Base-by-base conservation (phyloP, 2,888 invertebrate genomes). In the Biston betularia region DNA sequence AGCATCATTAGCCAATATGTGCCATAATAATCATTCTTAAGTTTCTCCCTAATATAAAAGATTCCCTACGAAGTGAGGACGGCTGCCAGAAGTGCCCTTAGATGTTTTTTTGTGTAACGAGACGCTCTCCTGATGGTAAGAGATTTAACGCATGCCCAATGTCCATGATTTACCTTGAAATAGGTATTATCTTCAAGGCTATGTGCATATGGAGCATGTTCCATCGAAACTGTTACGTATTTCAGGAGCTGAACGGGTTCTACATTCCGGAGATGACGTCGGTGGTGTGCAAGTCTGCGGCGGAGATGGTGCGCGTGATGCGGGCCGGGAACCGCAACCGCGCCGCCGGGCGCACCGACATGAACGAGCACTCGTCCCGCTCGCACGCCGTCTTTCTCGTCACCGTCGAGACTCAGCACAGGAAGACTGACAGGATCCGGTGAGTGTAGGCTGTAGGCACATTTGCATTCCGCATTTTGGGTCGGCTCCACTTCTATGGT, bases 321-420 rank as follows among this genome's bases (percentile, higher is more conserved):
- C 96, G 96, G 75, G 94, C 96, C 53, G 99, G 99, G 59, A 99
- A 99, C 90, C 95, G 96, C 79, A 98, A 98, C 91, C 96, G 99
- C 79, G 98, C 98, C n/a, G 97, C 98, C 56, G 99, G 97, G 35
- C 96, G 98, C 70, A 99, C 99, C 60, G 98, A 99, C 88, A 99
- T 99, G 99, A 99, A 99, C 93, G 98, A 98, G 89, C 99, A 99
- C 90, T 99, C 98, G 80, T 99, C 99, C 46, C 94, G 99, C 71
- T 98, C 98, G 54, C 99, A 99, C 94, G 99, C 99, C 62, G 99
- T 99, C 75, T 99, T 99, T 90, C 97, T 99, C 87, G 98, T 99
- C 78, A 98, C 98, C 59, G 97, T 99, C 53, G 99, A 99, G 94
- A 98, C 99, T 48, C 92, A 92, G 71, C 93, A 94, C 77, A 82